phyloP scores from a whole-genome alignment of 1,140 invertebrate species.

The Eumeta japonica region DNA sequence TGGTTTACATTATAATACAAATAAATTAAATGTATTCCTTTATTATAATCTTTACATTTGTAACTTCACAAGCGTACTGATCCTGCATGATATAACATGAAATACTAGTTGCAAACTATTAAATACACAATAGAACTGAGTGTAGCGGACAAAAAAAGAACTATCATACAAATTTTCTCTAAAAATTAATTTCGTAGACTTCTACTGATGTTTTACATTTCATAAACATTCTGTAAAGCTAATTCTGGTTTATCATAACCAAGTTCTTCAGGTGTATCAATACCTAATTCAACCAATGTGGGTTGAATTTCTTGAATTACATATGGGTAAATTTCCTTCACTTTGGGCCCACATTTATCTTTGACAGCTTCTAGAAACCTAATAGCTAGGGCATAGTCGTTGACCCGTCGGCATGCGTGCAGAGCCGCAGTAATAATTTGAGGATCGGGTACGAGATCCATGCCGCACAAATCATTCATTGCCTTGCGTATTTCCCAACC shows the following conservation, averaged over 20 bases:
- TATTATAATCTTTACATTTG: too few species aligned
- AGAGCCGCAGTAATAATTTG: conserved; percentile 89
- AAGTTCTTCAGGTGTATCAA: conserved; percentile 91
- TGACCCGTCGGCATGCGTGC: conserved; percentile 87
- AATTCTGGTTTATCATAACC: conserved; percentile 98
- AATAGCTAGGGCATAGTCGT: conserved; percentile 90
- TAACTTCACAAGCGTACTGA: too few species aligned
- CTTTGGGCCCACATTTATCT: conserved; percentile 82
- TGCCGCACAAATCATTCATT: conserved; percentile 79
- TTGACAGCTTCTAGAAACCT: conserved; percentile 91
- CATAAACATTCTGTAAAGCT: conserved; percentile 72
- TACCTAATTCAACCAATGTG: conserved; percentile 89
- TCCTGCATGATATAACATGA: too few species aligned
- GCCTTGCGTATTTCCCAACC: conserved; percentile 93
- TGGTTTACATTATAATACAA: too few species aligned
- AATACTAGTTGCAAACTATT: conserved; percentile 27
- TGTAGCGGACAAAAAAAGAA: conserved; percentile 40
- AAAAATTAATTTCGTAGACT: too few species aligned
- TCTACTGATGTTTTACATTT: too few species aligned
- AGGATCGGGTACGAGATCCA: conserved; percentile 95
- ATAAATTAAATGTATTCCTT: too few species aligned
- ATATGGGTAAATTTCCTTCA: conserved; percentile 86
- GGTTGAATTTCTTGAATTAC: conserved; percentile 91
- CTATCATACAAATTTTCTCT: conserved; percentile 50
- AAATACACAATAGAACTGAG: conserved; percentile 38